phyloP scores from a whole-genome alignment of 2,888 invertebrate species.

The Microctonus hyperodae region DNA sequence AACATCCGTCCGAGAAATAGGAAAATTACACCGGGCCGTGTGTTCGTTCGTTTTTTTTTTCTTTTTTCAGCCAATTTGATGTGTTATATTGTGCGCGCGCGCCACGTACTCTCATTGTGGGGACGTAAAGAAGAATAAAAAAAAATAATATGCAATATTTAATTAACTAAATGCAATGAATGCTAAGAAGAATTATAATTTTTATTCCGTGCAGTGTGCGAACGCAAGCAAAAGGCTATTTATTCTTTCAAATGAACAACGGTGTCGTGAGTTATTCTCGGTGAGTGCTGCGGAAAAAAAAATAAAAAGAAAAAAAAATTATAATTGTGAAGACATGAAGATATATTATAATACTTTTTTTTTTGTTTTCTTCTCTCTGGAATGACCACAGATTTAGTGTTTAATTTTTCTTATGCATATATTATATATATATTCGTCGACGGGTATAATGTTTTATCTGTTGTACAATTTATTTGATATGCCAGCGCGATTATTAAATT shows the following conservation, averaged over 20 bases:
- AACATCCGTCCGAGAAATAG: conserved; percentile 30
- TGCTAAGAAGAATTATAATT: not conserved
- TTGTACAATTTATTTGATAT: conserved; percentile 13
- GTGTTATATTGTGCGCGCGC: not conserved
- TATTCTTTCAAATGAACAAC: not conserved
- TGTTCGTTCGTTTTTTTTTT: not conserved
- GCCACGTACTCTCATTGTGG: not conserved
- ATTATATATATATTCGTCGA: not conserved
- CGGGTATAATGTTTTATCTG: conserved; percentile 11
- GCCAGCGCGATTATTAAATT: conserved; percentile 6
- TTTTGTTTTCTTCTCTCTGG: not conserved
- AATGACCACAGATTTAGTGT: conserved; percentile 1
- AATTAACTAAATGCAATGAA: not conserved
- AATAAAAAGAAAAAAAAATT: no score
- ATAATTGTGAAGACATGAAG: not conserved
- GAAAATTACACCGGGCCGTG: conserved; percentile 13
- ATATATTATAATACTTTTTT: not conserved
- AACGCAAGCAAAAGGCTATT: not conserved
- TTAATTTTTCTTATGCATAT: conserved; percentile 4
- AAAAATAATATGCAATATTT: conserved; percentile 13
- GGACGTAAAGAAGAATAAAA: not conserved
- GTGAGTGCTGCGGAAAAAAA: conserved; percentile 22
- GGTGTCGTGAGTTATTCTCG: conserved; percentile 21
- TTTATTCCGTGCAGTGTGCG: not conserved
- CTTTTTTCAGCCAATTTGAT: conserved; percentile 5